These are phyloP conservation scores for Dipus sagitta DNA, from an alignment of 2,797 vertebrate genomes.

Conservation along the genomic window DNA sequence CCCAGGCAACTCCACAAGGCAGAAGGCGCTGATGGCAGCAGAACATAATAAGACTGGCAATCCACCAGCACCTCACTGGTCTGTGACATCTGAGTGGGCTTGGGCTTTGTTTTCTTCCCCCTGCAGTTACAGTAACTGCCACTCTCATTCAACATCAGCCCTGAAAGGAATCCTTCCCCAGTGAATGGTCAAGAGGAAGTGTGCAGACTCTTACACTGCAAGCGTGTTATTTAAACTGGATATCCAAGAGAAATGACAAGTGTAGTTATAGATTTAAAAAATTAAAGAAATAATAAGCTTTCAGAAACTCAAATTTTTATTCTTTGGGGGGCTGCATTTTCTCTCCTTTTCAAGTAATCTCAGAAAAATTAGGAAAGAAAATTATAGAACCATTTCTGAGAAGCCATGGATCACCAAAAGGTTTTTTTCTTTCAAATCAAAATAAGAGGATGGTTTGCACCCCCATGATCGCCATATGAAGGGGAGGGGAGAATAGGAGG, in stretches of 20 bases:
- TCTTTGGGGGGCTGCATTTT: background rate
- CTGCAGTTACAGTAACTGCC: background rate
- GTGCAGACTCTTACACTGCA: background rate
- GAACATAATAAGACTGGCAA: background rate
- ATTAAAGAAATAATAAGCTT: slow-evolving; percentile 31
- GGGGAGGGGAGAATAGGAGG: too few relatives aligned
- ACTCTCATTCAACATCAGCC: slow-evolving; percentile 1
- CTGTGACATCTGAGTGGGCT: slow-evolving; percentile 43
- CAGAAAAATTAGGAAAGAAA: background rate
- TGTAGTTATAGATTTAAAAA: background rate
- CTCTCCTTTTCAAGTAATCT: background rate
- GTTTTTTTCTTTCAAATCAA: slow-evolving; percentile 34
- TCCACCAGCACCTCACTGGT: background rate
- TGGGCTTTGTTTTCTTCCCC: background rate
- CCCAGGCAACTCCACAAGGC: background rate
- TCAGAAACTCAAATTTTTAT: background rate
- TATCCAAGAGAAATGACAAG: background rate
- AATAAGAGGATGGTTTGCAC: background rate
- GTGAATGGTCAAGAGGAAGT: background rate
- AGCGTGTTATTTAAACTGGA: slow-evolving; percentile 32
- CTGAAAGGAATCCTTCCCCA: background rate
- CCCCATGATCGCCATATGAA: too few relatives aligned
- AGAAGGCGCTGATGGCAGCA: background rate
- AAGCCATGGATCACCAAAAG: background rate
- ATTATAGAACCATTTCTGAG: background rate